These are phyloP conservation scores for Harpagus bidentatus DNA, from an alignment of 2,113 vertebrate genomes.

Conservation along the genomic window DNA sequence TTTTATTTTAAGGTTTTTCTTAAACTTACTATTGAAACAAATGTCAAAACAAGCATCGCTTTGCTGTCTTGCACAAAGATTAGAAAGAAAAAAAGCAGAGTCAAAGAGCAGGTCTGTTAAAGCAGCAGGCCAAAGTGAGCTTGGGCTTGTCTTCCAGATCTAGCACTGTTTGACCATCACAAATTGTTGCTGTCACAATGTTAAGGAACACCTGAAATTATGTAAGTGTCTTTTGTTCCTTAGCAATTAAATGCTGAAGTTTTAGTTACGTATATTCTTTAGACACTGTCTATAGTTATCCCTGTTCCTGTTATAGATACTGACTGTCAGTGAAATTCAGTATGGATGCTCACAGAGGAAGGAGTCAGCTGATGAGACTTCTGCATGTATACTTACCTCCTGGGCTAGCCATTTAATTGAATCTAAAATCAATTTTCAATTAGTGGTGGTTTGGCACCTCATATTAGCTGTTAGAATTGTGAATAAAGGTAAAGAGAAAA, in stretches of 20 bases:
- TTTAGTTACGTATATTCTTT: background rate
- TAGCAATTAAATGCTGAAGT: background rate
- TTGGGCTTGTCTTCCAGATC: background rate
- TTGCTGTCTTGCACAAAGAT: background rate
- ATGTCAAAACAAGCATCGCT: background rate
- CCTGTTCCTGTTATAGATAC: background rate
- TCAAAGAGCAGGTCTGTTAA: background rate
- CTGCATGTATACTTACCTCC: background rate
- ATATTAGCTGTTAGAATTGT: conserved; percentile 51
- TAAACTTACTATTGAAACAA: background rate
- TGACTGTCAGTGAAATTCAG: background rate
- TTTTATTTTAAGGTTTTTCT: background rate
- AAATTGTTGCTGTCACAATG: background rate
- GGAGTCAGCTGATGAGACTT: background rate
- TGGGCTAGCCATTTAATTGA: conserved; percentile 52
- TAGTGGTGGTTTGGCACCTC: conserved; percentile 60
- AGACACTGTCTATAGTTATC: no score
- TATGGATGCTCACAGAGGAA: background rate
- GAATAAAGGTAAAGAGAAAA: conserved; percentile 44
- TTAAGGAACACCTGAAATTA: background rate
- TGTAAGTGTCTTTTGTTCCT: background rate
- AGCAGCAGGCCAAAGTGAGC: background rate
- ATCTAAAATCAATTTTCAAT: conserved; percentile 75
- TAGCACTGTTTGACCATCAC: background rate
- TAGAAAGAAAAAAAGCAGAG: background rate